Evolutionary conservation across 2,797 vertebrate genomes (phyloP), one percentile per base, ranked within the genome.

Genomic region (Tolypeutes matacus): DNA sequence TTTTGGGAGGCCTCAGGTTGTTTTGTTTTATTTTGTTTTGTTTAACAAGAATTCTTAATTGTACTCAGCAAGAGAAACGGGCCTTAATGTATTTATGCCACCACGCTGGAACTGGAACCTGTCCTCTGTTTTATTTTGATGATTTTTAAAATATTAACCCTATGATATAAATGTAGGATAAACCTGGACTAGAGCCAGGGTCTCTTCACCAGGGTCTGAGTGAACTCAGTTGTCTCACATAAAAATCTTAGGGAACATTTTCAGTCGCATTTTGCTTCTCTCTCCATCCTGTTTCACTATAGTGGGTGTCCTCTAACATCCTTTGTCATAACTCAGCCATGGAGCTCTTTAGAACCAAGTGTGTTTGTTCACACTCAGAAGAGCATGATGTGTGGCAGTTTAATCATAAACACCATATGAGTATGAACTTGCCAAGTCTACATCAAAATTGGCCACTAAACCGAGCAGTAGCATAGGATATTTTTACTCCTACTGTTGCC

Each of bases 321-420:
- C 77, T 96, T 90, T 89, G 90, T 94, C 73, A 29, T 53, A 60
- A 91, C 0, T 17, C 65, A 62, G 86, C 36, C n/a, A 2, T 92
- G 62, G 8, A 34, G 89, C 65, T 94, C 78, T 73, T 86, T 25
- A 82, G 89, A 93, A 93, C 96, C 95, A 91, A 88, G 86, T 70
- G 64, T 96, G 93, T 96, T 95, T 95, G 95, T 95, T 97, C 93
- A 92, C 95, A 97, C 91, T 91, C 93, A 58, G 64, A 92, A 67
- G 89, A 97, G 67, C 95, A 76, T 88, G 87, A 46, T 81, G 64
- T 64, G 65, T 67, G 87, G 92, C 90, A 89, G 93, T 91, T 95
- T 94, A 83, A 96, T 96, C 86, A 67, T 89, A 93, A 97, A 94
- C 95, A 96, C 93, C 94, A 94, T 87, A 84, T 96, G 95, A 96